Base-by-base conservation (phyloP, 2,797 vertebrate genomes). In the Sebastes steindachneri region DNA sequence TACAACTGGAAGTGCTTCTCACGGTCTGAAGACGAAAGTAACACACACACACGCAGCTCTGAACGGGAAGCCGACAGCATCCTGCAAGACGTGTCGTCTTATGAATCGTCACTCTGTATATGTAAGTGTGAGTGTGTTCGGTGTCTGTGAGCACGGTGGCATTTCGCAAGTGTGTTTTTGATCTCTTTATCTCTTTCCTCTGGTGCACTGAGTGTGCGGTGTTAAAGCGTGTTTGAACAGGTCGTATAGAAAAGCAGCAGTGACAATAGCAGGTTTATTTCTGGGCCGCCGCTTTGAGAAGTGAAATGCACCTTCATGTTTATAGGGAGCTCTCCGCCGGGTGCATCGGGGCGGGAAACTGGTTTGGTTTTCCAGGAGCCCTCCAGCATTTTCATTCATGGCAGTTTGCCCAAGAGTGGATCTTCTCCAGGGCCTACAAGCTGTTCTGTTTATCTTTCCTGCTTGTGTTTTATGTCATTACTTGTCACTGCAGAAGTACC, bases 321-420 rank as follows among this genome's bases (percentile, higher is more conserved):
- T 25, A 69, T 73, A 48, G 25, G 7, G 62, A 85, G 23, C 48
- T 37, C 73, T 79, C 28, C 0, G 3, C 19, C 1, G 23, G 33
- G 31, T 55, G 64, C 65, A 70, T 66, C 66, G 2, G 58, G 31
- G 6, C 15, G 41, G 68, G 82, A 79, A 89, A 86, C 88, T 83
- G 86, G 85, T 75, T 86, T 89, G 63, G n/a, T 83, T 89, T 87
- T 63, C 66, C 69, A 48, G 70, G n/a, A 82, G 35, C 85, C 88
- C 84, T 83, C 19, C 21, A 75, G 89, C 75, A 58, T 82, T 86
- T 82, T 87, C 53, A 73, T 54, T 85, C 23, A 48, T 66, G 69
- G 26, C 57, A 26, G 23, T 63, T 63, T 73, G 41, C 85, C 83
- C 73, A 59, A 2, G 5, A 75, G 64, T 58, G 60, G 21, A 31